phyloP scores from a whole-genome alignment of 2,888 invertebrate species.

The Drosophila prolongata region DNA sequence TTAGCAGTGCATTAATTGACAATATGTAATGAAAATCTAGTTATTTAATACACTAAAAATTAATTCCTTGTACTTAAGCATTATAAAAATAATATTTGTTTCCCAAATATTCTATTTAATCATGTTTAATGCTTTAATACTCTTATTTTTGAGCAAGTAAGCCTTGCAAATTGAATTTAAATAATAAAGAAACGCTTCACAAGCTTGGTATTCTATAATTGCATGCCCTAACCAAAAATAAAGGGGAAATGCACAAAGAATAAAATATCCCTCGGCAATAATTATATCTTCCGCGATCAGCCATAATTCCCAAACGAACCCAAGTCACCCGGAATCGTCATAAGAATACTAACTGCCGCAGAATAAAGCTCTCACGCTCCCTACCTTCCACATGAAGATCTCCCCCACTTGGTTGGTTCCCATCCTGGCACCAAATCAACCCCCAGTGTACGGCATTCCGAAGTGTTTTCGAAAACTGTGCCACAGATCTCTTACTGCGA shows the following conservation, averaged over 20 bases:
- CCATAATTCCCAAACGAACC: slow-evolving; percentile 4
- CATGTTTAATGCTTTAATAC: no score
- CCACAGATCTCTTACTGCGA: slow-evolving; percentile 50
- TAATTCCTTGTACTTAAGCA: no score
- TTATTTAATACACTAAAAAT: no score
- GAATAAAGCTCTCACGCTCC: slow-evolving; percentile 32
- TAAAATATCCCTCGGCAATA: slow-evolving; percentile 12
- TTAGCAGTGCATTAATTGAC: no score
- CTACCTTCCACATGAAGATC: slow-evolving; percentile 5
- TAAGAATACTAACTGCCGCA: background rate
- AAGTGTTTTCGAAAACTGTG: slow-evolving; percentile 64
- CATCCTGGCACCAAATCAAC: slow-evolving; percentile 42
- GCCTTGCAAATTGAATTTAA: no score
- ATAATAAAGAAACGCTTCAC: no score
- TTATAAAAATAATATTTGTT: no score
- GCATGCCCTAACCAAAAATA: background rate
- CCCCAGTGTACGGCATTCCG: slow-evolving; percentile 56
- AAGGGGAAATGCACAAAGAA: slow-evolving; percentile 1
- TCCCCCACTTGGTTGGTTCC: slow-evolving; percentile 38
- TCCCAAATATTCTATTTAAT: no score
- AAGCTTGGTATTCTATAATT: no score
- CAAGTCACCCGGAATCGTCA: slow-evolving; percentile 10
- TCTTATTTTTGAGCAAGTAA: no score
- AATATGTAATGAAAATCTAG: no score
- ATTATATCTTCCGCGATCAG: slow-evolving; percentile 9